A percentile compares a stretch with the other conserved stretches of the same genome.
Conservation (phyloP, 2,797 vertebrate species). For the Onychomys torridus region DNA sequence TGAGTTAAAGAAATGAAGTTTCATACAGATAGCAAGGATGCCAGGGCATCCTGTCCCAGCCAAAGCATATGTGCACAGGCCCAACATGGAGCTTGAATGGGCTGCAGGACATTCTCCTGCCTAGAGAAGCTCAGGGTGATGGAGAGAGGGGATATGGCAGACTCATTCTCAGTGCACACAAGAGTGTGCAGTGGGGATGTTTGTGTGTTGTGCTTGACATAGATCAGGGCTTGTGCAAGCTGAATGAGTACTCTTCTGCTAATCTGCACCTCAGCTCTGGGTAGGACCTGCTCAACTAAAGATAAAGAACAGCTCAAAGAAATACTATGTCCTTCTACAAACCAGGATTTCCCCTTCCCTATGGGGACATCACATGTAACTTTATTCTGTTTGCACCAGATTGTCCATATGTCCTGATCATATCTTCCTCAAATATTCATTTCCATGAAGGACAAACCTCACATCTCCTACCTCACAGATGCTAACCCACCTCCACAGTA, state of each 20-base stretch:
- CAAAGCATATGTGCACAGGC: too few species aligned
- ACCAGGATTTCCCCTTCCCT: background rate
- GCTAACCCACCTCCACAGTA: slow-evolving; percentile 70
- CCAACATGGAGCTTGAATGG: too few species aligned
- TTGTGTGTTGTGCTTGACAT: rapidly evolving
- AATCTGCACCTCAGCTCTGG: background rate
- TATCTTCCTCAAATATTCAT: background rate
- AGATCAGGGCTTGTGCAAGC: background rate
- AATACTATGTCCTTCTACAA: background rate
- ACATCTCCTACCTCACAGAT: background rate
- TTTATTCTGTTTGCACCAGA: slow-evolving; percentile 74
- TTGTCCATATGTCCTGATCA: slow-evolving; percentile 67
- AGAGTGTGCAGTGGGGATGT: too few species aligned
- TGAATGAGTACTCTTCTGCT: background rate
- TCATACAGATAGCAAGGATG: too few species aligned
- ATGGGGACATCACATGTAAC: background rate
- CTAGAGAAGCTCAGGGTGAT: too few species aligned
- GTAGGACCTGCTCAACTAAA: too few species aligned
- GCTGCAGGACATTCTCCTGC: too few species aligned
- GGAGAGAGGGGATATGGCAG: too few species aligned
- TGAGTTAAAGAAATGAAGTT: too few species aligned
- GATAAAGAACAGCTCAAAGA: background rate
- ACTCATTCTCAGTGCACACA: too few species aligned
- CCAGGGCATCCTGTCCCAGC: too few species aligned
- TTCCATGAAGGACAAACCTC: background rate